These are phyloP conservation scores for Leptinotarsa tumamoca DNA, from an alignment of 2,888 invertebrate species.

Conservation along the genomic window DNA sequence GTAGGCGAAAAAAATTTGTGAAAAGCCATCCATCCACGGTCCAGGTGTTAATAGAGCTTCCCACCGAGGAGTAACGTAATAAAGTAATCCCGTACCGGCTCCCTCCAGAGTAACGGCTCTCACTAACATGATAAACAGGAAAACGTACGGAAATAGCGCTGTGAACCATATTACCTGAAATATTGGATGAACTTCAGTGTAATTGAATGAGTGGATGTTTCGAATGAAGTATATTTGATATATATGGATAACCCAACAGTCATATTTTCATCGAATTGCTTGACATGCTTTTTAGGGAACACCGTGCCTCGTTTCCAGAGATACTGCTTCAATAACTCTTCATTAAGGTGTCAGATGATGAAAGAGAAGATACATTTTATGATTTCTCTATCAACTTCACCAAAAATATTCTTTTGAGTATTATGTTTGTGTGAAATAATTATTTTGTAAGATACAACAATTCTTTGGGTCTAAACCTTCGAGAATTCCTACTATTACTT, in stretches of 20 bases:
- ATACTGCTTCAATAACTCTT: no score
- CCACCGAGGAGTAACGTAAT: constrained; percentile 76
- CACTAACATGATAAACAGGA: constrained; percentile 75
- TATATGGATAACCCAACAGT: not conserved
- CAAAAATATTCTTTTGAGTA: no score
- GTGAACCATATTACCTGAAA: constrained; percentile 80
- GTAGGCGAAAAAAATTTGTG: constrained; percentile 83
- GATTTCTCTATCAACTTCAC: no score
- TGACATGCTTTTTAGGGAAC: not conserved
- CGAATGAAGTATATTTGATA: not conserved
- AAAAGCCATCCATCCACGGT: constrained; percentile 82
- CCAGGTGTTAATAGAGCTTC: constrained; percentile 68
- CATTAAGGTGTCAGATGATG: no score
- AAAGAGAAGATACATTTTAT: no score
- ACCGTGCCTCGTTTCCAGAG: no score
- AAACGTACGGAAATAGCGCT: constrained; percentile 80
- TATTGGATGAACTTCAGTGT: constrained; percentile 23
- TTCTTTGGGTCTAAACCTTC: no score
- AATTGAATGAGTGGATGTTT: constrained; percentile 16
- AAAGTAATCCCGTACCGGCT: constrained; percentile 73
- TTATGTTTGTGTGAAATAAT: no score
- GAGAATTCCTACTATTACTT: no score
- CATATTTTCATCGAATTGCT: not conserved
- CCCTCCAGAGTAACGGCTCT: constrained; percentile 78
- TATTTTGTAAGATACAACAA: no score